Conservation (phyloP, 1,140 invertebrate species). For the Temnothorax curvispinosus region DNA sequence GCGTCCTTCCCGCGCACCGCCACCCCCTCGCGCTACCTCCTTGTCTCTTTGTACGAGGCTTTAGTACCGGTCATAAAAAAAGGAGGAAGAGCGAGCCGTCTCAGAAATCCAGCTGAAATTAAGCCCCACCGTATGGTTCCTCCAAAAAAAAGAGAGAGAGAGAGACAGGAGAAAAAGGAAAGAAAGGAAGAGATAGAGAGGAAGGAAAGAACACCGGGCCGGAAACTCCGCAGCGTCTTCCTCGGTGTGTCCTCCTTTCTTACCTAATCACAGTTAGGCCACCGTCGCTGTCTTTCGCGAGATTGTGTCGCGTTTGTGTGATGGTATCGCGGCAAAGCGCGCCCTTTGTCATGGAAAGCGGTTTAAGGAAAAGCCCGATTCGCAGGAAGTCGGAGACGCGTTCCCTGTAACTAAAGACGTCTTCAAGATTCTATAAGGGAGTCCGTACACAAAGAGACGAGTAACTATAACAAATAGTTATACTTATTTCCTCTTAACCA, state of each 20-base stretch:
- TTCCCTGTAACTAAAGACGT: constrained; percentile 27
- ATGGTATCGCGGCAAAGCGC: constrained; percentile 36
- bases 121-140: constrained; percentile 71
- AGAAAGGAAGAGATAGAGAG: too few species aligned
- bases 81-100: constrained; percentile 58
- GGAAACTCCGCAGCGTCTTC: constrained; percentile 7
- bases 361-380: constrained; percentile 36
- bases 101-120: constrained; percentile 77
- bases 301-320: constrained; percentile 43
- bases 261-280: constrained; percentile 47
- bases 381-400: constrained; percentile 24
- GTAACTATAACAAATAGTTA: constrained; percentile 44
- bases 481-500: constrained; percentile 12
- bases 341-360: constrained; percentile 55
- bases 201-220: not conserved
- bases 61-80: constrained; percentile 76
- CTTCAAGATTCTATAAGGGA: constrained; percentile 31
- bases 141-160: not conserved
- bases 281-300: constrained; percentile 34
- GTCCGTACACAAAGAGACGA: not conserved
- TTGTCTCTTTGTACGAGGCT: constrained; percentile 60
- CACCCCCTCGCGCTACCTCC: constrained; percentile 23
- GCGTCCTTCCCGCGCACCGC: constrained; percentile 22
- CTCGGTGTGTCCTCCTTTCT: constrained; percentile 11
- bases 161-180: too few species aligned